Evolutionary conservation across 1,140 invertebrate species (phyloP).

Genomic region (Pogonomyrmex barbatus): DNA sequence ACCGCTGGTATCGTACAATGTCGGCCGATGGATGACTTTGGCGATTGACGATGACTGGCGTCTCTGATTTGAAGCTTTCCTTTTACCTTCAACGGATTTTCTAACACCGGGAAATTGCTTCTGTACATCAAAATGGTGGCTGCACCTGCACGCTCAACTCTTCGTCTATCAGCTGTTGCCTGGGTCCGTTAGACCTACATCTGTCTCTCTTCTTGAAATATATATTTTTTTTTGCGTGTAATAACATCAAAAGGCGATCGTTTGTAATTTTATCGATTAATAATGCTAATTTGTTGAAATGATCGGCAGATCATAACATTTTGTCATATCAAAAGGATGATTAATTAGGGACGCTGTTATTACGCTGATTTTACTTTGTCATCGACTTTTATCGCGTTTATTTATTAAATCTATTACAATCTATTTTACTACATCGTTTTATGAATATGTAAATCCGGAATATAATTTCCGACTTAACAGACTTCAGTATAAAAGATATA

Average conservation of each 20-base stretch:
- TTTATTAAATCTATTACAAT: background rate
- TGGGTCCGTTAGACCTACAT: slow-evolving; percentile 42
- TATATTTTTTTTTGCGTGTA: background rate
- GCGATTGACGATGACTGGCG: slow-evolving; percentile 21
- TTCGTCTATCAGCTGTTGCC: slow-evolving; percentile 48
- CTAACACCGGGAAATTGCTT: slow-evolving; percentile 44
- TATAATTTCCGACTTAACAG: background rate
- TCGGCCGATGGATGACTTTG: slow-evolving; percentile 61
- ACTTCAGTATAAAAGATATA: slow-evolving; percentile 15
- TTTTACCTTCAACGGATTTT: slow-evolving; percentile 59
- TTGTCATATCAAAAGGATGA: background rate
- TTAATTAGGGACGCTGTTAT: background rate
- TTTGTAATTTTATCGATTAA: slow-evolving; percentile 5
- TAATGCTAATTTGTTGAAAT: background rate
- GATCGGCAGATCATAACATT: background rate
- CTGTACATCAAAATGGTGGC: slow-evolving; percentile 18
- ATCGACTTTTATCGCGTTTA: background rate
- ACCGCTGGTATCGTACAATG: slow-evolving; percentile 69
- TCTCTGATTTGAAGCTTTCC: slow-evolving; percentile 35
- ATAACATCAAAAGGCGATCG: background rate
- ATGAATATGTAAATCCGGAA: background rate
- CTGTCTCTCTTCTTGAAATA: background rate
- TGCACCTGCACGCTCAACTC: slow-evolving; percentile 20
- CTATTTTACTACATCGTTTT: background rate
- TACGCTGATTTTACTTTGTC: background rate